These are phyloP conservation scores for Apamea sordens DNA, from an alignment of 2,888 invertebrate genomes.

Conservation along the genomic window DNA sequence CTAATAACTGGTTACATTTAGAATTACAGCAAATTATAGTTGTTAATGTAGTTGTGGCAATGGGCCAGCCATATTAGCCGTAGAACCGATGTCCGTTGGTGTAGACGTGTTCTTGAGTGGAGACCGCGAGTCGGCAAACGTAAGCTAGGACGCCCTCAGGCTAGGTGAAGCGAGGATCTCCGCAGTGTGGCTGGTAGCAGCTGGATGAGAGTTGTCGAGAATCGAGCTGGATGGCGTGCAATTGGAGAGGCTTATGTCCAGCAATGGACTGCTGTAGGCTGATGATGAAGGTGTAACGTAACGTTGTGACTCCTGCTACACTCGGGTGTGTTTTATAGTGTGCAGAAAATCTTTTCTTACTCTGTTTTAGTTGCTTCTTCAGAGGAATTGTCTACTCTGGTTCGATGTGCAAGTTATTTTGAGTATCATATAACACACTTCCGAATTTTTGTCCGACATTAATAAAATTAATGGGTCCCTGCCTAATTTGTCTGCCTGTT, in stretches of 20 bases:
- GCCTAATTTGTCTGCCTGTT: no score
- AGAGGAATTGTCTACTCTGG: not conserved
- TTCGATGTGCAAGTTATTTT: no score
- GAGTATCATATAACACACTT: no score
- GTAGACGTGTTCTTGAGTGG: not conserved
- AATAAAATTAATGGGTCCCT: no score
- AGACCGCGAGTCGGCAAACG: not conserved
- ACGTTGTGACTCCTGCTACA: slow-evolving; percentile 6
- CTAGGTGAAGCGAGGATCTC: not conserved
- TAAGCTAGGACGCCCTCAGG: not conserved
- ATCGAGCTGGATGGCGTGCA: not conserved
- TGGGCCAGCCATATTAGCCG: not conserved
- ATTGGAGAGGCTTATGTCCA: not conserved
- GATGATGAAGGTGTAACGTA: not conserved
- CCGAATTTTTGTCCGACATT: no score
- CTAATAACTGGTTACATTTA: slow-evolving; percentile 18
- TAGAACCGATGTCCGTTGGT: not conserved
- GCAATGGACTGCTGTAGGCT: not conserved
- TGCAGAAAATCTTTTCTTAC: slow-evolving; percentile 2
- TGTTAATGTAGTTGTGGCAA: not conserved
- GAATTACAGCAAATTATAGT: slow-evolving; percentile 41
- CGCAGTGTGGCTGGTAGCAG: not conserved
- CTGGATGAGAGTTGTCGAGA: not conserved
- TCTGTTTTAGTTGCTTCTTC: not conserved
- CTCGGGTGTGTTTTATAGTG: not conserved